Percentiles rank a stretch among this genome's conserved stretches.
phyloP scores from a whole-genome alignment of 2,113 vertebrate genomes.

The Ciconia maguari region DNA sequence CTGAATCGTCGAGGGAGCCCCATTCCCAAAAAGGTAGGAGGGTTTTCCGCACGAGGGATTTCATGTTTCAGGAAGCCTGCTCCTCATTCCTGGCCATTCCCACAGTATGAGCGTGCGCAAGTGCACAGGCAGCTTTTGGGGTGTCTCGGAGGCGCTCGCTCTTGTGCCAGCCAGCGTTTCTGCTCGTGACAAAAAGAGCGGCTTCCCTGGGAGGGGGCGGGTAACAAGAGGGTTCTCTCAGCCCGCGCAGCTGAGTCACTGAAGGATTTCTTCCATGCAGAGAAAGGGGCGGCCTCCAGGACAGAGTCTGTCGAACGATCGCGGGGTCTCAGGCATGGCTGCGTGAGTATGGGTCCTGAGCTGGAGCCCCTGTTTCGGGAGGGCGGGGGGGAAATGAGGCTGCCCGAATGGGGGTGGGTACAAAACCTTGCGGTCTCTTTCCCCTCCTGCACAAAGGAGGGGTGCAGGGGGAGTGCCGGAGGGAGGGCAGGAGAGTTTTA shows the following conservation, averaged over 20 bases:
- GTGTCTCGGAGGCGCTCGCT: rapidly evolving
- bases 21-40: constrained; percentile 86
- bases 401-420: neutral
- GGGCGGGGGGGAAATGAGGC: neutral
- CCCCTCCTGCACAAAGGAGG: neutral
- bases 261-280: constrained; percentile 64
- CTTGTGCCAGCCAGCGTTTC: neutral
- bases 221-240: too few relatives aligned
- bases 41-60: neutral
- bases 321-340: constrained; percentile 34
- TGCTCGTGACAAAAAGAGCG: neutral
- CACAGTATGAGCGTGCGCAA: rapidly evolving
- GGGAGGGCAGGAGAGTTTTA: neutral
- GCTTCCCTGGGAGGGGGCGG: neutral
- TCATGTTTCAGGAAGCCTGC: neutral
- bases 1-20: constrained; percentile 85
- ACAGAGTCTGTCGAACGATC: constrained; percentile 75
- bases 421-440: neutral
- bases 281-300: constrained; percentile 88
- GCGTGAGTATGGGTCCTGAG: constrained; percentile 64
- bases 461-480: neutral
- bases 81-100: neutral
- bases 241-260: neutral
- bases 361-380: neutral
- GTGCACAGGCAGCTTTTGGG: neutral